phyloP scores from a whole-genome alignment of 2,113 vertebrate genomes.

The Oriolus oriolus region DNA sequence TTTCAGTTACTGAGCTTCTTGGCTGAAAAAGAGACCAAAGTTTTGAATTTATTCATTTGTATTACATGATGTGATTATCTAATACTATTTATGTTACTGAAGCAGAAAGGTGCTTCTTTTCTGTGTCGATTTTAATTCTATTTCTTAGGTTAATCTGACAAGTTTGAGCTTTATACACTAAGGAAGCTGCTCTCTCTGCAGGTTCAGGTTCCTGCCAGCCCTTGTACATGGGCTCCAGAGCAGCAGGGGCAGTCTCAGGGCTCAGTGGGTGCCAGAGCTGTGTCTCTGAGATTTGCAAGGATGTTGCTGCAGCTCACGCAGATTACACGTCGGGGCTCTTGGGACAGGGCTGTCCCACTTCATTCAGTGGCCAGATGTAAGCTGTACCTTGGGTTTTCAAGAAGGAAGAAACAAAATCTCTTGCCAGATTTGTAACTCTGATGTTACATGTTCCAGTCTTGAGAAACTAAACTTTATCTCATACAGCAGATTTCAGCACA shows the following conservation, averaged over 20 bases:
- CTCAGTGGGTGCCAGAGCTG: background rate
- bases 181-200: background rate
- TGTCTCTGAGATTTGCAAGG: background rate
- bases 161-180: background rate
- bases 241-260: background rate
- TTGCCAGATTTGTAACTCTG: background rate
- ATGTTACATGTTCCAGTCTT: background rate
- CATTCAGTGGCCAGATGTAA: background rate
- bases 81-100: background rate
- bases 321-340: background rate
- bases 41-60: background rate
- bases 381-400: background rate
- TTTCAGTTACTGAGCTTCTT: background rate
- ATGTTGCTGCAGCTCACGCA: background rate
- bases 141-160: background rate
- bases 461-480: background rate
- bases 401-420: background rate
- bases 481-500: background rate
- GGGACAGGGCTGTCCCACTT: background rate
- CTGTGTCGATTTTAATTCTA: background rate
- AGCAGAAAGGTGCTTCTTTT: background rate
- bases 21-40: background rate
- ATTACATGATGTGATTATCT: background rate
- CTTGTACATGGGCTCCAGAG: rapidly evolving
- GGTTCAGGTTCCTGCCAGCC: background rate